Evolutionary conservation across 2,797 vertebrate species (phyloP).

Genomic region (Lophius americanus): DNA sequence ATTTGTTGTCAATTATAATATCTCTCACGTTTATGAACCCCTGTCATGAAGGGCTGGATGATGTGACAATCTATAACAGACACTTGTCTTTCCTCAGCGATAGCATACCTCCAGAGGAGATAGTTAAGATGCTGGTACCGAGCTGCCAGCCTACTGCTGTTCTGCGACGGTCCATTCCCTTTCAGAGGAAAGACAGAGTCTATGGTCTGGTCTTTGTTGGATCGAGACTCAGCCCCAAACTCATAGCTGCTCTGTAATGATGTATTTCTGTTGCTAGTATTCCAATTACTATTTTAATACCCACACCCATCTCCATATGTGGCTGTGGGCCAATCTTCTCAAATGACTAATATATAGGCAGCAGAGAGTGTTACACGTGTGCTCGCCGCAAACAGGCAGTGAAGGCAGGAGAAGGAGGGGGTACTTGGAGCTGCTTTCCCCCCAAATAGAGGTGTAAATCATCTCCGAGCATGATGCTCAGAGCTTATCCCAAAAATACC

Average conservation of each 20-base stretch:
- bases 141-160: constrained; percentile 83
- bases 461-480: constrained; percentile 61
- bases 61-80: constrained; percentile 31
- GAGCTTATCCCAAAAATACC: constrained; percentile 64
- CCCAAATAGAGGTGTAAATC: constrained; percentile 75
- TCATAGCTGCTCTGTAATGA: constrained; percentile 52
- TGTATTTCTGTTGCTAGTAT: constrained; percentile 55
- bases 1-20: constrained; percentile 54
- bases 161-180: constrained; percentile 83
- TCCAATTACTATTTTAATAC: constrained; percentile 75
- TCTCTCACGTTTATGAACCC: constrained; percentile 35
- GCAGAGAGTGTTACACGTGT: constrained; percentile 54
- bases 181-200: constrained; percentile 76
- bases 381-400: constrained; percentile 51
- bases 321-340: constrained; percentile 58
- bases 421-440: constrained; percentile 56
- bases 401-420: constrained; percentile 24
- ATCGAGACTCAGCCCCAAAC: constrained; percentile 64
- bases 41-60: constrained; percentile 25
- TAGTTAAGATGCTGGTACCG: constrained; percentile 63
- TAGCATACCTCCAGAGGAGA: constrained; percentile 63
- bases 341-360: constrained; percentile 65
- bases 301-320: constrained; percentile 56
- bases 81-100: constrained; percentile 27
- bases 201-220: constrained; percentile 85